Base-by-base conservation (phyloP, 2,888 invertebrate genomes). In the Ypsolopha sequella region DNA sequence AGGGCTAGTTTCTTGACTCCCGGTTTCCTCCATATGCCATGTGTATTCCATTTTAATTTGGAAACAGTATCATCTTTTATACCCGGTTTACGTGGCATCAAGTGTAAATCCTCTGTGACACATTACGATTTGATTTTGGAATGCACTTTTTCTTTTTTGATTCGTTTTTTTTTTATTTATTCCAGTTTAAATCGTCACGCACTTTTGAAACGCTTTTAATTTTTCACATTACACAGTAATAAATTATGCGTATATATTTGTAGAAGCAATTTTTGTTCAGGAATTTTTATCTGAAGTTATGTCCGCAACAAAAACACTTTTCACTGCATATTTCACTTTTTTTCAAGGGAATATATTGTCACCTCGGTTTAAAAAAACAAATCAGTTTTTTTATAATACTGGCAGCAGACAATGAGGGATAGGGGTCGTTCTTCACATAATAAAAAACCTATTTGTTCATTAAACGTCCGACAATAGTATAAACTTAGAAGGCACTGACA, bases 11-110 rank as follows among this genome's bases (percentile, higher is more conserved):
- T 77, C 80, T 62, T 75, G 75, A 52, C 62, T 65, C 52, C 64
- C 68, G 36, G 66, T 60, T 55, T 78, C 81, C 65, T 82, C 85
- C 68, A 85, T 78, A 58, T 82, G 80, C 86, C 85, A 84, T 54
- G 81, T 64, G 65, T 85, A 86, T 80, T 86, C 86, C 86, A 86
- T 86, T 59, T 70, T 84, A 66, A 64, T 55, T 55, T 57, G 56
- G 63, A 53, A 59, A 54, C 57, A 56, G 58, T 54, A 50, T 51
- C 61, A 63, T 63, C 55, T 55, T 58, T 53, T 50, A 43, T 48
- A 43, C 58, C 45, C 54, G 53, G 53, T 53, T 66, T 60, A 72
- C 56, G 72, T 72, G 36, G 68, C 71, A 54, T 71, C 72, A 39
- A 68, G 52, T 56, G 62, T 58, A 53, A 61, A 68, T 52, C 64